phyloP scores from a whole-genome alignment of 1,140 invertebrate genomes.

The Zaprionus camerounensis region DNA sequence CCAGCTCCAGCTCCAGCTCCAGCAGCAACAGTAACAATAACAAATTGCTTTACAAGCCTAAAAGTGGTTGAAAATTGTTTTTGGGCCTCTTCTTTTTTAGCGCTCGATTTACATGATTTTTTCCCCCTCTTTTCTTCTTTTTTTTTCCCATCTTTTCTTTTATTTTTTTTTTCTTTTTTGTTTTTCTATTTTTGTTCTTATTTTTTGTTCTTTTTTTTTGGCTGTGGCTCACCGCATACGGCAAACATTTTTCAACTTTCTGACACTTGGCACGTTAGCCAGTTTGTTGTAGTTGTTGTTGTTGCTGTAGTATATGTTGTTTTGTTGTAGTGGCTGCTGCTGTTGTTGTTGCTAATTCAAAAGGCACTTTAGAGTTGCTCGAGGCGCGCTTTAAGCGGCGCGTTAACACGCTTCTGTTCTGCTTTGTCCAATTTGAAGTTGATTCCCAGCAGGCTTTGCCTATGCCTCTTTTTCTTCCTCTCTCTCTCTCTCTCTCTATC shows the following conservation, averaged over 20 bases:
- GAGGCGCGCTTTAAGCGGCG: neutral
- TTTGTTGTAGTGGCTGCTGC: conserved; percentile 9
- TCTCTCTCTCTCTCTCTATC: neutral
- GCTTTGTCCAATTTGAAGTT: neutral
- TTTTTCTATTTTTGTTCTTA: neutral
- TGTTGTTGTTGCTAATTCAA: conserved; percentile 14
- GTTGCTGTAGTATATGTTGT: neutral
- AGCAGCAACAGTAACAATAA: conserved; percentile 53
- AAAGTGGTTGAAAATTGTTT: conserved; percentile 62
- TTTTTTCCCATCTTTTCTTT: neutral
- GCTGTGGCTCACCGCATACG: conserved; percentile 4
- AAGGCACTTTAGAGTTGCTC: conserved; percentile 2
- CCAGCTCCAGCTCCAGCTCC: conserved; percentile 19
- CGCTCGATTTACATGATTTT: neutral
- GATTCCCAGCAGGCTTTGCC: neutral
- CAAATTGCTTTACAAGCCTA: conserved; percentile 61
- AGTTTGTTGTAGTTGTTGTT: conserved; percentile 11
- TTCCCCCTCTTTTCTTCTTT: neutral
- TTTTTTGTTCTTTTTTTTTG: neutral
- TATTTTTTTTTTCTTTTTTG: neutral
- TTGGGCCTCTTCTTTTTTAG: conserved; percentile 19
- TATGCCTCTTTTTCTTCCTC: neutral
- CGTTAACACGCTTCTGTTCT: neutral
- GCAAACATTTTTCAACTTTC: conserved; percentile 53
- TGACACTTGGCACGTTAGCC: conserved; percentile 14